Evolutionary conservation across 2,888 invertebrate genomes (phyloP), one percentile per base, ranked within the genome.

Genomic region (Platycheirus albimanus): DNA sequence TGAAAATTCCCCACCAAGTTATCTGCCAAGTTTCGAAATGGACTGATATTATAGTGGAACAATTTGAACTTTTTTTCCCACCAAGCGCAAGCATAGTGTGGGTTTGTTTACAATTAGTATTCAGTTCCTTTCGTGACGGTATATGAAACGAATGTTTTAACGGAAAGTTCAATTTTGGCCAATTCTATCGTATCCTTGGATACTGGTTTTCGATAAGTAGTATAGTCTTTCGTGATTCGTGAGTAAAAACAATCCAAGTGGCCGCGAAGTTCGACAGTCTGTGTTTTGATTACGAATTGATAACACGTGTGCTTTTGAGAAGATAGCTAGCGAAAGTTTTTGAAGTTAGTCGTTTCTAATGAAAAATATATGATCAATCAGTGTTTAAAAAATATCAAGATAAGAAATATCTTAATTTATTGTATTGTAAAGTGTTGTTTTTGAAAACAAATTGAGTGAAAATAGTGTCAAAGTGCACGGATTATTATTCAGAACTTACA

Each of bases 31-130:
- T 83, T 83, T 74, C 56, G n/a, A 36, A 49, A 47, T 45, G 47
- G 51, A 51, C 13, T n/a, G n/a, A n/a, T n/a, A n/a, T n/a, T 66
- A 61, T 24, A 4, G 3, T 24, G 24, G 24, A 24, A 6, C 28
- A 33, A 41, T 8, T 54, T 33, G 81, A 33, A 24, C 54, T 43
- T 17, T 2, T 63, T 28, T 41, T 41, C 4, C 13, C 13, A 5
- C 13, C 13, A 4, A 41, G n/a, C 6, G 10, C 24, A 33, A 33
- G 8, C 30, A n/a, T 7, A 79, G 84, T 61, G 47, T 69, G 75
- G 54, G 75, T 84, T 84, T 84, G 84, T 84, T 84, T 84, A 79
- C 84, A 79, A 79, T 28, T 51, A 38, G 30, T 10, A 67, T 64
- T 79, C 54, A 84, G 84, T 84, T 74, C 66, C 79, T 70, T 84